These are phyloP conservation scores for Carabus problematicus DNA, from an alignment of 2,888 invertebrate genomes.

Conservation along the genomic window DNA sequence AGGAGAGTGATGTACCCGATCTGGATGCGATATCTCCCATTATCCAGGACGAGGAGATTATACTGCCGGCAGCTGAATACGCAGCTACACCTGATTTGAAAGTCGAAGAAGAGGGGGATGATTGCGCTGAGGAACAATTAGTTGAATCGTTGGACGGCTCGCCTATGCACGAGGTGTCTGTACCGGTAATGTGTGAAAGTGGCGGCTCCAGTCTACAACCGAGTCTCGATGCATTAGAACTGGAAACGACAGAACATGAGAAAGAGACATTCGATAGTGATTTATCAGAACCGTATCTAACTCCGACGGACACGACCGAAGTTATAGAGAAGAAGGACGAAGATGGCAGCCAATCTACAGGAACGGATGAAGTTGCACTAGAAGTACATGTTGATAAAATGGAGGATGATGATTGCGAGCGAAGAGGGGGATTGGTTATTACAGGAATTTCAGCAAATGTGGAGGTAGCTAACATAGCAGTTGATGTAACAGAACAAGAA, in stretches of 20 bases:
- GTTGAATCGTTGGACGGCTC: slow-evolving; percentile 42
- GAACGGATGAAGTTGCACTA: slow-evolving; percentile 26
- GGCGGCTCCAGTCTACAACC: slow-evolving; percentile 48
- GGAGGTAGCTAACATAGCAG: slow-evolving; percentile 19
- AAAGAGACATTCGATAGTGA: slow-evolving; percentile 72
- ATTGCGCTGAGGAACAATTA: slow-evolving; percentile 43
- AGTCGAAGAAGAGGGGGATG: slow-evolving; percentile 50
- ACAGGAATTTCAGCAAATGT: slow-evolving; percentile 4
- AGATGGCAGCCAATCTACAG: slow-evolving; percentile 41
- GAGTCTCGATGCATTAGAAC: slow-evolving; percentile 61
- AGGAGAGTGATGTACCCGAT: slow-evolving; percentile 44
- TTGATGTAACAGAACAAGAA: slow-evolving; percentile 43
- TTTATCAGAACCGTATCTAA: slow-evolving; percentile 72
- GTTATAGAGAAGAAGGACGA: slow-evolving; percentile 53
- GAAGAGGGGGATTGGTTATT: slow-evolving; percentile 19
- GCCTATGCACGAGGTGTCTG: slow-evolving; percentile 46
- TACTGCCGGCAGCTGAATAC: slow-evolving; percentile 55
- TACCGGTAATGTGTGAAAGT: slow-evolving; percentile 29
- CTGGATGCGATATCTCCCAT: slow-evolving; percentile 55
- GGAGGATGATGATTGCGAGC: slow-evolving; percentile 8
- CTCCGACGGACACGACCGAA: slow-evolving; percentile 69
- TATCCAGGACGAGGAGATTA: slow-evolving; percentile 64
- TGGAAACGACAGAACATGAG: slow-evolving; percentile 60
- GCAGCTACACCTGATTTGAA: background rate
- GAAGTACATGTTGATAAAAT: slow-evolving; percentile 33